Evolutionary conservation across 2,113 vertebrate species (phyloP).

Genomic region (Megaleporinus macrocephalus): DNA sequence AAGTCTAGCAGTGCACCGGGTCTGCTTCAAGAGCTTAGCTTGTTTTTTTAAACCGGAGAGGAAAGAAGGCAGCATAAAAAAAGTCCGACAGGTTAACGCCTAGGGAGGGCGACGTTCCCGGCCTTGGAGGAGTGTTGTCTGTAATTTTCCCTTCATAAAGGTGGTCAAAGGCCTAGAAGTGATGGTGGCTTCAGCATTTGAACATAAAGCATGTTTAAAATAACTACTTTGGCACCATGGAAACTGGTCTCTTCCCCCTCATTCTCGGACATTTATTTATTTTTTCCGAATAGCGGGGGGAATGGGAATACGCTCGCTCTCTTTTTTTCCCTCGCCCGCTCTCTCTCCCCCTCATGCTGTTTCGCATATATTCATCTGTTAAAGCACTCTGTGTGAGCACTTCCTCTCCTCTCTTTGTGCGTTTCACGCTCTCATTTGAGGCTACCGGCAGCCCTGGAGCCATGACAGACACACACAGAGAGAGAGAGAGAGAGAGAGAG

Average conservation of each 20-base stretch:
- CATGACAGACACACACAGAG: background rate
- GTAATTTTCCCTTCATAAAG: background rate
- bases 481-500: too few species aligned
- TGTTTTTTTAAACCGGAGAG: background rate
- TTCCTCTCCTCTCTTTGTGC: slow-evolving; percentile 7
- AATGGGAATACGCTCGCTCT: slow-evolving; percentile 8
- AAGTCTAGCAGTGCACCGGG: background rate
- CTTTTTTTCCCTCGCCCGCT: slow-evolving; percentile 42
- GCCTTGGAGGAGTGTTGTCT: background rate
- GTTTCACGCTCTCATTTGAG: background rate
- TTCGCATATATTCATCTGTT: background rate
- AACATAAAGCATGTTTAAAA: background rate
- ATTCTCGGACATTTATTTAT: background rate
- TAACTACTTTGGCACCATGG: background rate
- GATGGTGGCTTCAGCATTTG: background rate
- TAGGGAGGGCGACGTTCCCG: background rate
- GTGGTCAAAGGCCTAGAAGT: background rate
- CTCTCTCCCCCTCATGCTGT: slow-evolving; percentile 33
- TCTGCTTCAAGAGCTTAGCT: background rate
- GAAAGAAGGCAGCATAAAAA: background rate
- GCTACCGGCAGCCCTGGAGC: slow-evolving; percentile 33
- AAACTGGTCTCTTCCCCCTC: background rate
- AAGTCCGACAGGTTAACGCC: background rate
- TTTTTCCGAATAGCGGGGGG: background rate
- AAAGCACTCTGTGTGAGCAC: slow-evolving; percentile 39